Base-by-base conservation (phyloP, 2,113 vertebrate genomes). In the Terrapene triunguis region DNA sequence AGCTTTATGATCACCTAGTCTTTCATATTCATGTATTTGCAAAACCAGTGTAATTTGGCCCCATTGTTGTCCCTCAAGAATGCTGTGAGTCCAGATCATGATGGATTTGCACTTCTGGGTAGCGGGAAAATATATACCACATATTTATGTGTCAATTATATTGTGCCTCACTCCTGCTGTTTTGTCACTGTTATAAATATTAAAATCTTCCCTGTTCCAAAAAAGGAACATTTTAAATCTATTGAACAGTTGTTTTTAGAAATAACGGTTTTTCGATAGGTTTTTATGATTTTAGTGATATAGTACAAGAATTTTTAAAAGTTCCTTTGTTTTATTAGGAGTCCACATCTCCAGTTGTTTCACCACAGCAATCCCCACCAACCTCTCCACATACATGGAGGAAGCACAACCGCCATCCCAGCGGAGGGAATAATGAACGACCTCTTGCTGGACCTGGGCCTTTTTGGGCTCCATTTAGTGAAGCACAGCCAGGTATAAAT, bases 341-440 rank as follows among this genome's bases (percentile, higher is more conserved):
- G 86, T 99, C 99, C 38, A 99, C 99, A 35, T 99, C 99, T 94
- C 99, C 99, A 25, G 99, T 99, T 92, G 99, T 99, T 96, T 99
- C 99, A 29, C 99, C 99, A 80, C 99, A 99, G 94, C 99, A 99
- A 93, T 99, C 99, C 50, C 99, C 99, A 72, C 99, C 99, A 91
- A 96, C 99, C 85, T 99, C 99, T 91, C 99, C 99, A 93, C 98
- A 98, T 92, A 95, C 99, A 9, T 99, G 99, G 99, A 99, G 99
- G 98, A 99, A 99, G 98, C 99, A 99, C 98, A 99, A 97, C 95
- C 99, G 99, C 48, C 99, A 99, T 96, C 98, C 99, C 95, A 99
- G 99, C 22, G 99, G 99, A 88, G 99, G 99, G 35, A 99, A 98
- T 83, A 96, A 98, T 80, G 99, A 99, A 42, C 98, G 99, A 91